Percentiles rank a stretch among this genome's conserved stretches.
phyloP scores from a whole-genome alignment of 1,140 invertebrate genomes.

The Archivesica marissinica region DNA sequence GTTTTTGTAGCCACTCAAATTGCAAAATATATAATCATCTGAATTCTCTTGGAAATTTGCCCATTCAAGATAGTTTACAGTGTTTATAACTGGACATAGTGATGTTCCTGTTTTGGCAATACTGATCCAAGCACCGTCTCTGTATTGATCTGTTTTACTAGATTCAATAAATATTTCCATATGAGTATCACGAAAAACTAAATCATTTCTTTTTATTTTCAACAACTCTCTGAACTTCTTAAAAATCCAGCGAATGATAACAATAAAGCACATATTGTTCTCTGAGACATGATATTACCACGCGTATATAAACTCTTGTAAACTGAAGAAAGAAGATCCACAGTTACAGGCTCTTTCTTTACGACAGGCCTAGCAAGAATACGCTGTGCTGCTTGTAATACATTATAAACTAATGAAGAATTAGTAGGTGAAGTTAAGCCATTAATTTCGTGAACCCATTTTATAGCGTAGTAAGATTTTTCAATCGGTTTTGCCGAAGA shows the following conservation, averaged over 20 bases:
- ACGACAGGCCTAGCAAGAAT: neutral
- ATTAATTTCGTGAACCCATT: conserved; percentile 19
- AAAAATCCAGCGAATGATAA: neutral
- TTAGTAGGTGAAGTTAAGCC: conserved; percentile 11
- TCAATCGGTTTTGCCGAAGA: neutral
- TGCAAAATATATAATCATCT: conserved; percentile 25
- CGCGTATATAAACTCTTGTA: no score
- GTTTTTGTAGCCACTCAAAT: conserved; percentile 22
- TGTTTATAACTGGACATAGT: conserved; percentile 44
- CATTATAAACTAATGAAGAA: neutral
- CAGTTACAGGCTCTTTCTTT: conserved; percentile 17
- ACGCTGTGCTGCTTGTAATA: conserved; percentile 1
- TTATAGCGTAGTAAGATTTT: conserved; percentile 4
- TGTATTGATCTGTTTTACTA: conserved; percentile 49
- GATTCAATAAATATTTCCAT: conserved; percentile 27
- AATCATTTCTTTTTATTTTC: no score
- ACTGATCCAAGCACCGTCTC: conserved; percentile 40
- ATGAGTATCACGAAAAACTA: neutral
- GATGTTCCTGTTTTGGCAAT: conserved; percentile 41
- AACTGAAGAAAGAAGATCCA: no score
- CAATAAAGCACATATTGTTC: no score
- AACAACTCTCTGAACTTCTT: no score
- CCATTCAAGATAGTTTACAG: conserved; percentile 7
- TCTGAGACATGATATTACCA: no score
- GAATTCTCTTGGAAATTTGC: neutral